These are phyloP conservation scores for Echinarachnius parma DNA, from an alignment of 53 echinoderm and acorn worm species.

Conservation along the genomic window DNA sequence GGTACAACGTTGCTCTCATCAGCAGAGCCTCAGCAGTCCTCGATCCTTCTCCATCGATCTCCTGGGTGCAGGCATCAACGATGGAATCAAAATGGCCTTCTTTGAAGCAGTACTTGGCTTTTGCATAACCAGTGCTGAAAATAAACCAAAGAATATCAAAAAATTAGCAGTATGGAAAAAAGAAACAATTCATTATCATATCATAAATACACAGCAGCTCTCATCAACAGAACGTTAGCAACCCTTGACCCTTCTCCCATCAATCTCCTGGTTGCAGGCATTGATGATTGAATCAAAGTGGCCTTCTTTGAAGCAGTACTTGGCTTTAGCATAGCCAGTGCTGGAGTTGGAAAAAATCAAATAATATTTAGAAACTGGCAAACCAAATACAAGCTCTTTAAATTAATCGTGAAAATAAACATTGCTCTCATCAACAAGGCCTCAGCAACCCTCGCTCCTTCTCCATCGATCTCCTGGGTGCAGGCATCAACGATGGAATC, in stretches of 20 bases:
- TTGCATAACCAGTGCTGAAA: slow-evolving; percentile 60
- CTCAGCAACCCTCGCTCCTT: slow-evolving; percentile 55
- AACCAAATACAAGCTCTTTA: too few species aligned
- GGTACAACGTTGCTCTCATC: slow-evolving; percentile 85
- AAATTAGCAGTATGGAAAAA: too few species aligned
- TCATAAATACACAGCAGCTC: too few species aligned
- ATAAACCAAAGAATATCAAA: too few species aligned
- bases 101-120: slow-evolving; percentile 77
- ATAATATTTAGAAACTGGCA: too few species aligned
- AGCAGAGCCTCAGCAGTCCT: slow-evolving; percentile 67
- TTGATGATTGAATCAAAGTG: slow-evolving; percentile 62
- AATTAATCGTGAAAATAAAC: too few species aligned
- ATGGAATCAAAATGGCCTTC: slow-evolving; percentile 60
- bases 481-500: slow-evolving; percentile 69
- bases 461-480: slow-evolving; percentile 71
- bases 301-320: slow-evolving; percentile 47
- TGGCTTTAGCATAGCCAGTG: slow-evolving; percentile 63
- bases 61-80: slow-evolving; percentile 76
- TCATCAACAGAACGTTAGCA: too few species aligned
- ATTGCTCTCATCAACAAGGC: slow-evolving; percentile 89
- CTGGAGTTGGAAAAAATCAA: slow-evolving; percentile 18
- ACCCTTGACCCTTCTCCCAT: too few species aligned
- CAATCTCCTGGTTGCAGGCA: slow-evolving; percentile 86
- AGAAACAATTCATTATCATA: too few species aligned
- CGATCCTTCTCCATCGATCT: slow-evolving; percentile 63